Percentiles rank a stretch among this genome's conserved stretches.
Evolutionary conservation across 2,797 vertebrate genomes (phyloP).

Genomic region (Sphenopsis melanotis): DNA sequence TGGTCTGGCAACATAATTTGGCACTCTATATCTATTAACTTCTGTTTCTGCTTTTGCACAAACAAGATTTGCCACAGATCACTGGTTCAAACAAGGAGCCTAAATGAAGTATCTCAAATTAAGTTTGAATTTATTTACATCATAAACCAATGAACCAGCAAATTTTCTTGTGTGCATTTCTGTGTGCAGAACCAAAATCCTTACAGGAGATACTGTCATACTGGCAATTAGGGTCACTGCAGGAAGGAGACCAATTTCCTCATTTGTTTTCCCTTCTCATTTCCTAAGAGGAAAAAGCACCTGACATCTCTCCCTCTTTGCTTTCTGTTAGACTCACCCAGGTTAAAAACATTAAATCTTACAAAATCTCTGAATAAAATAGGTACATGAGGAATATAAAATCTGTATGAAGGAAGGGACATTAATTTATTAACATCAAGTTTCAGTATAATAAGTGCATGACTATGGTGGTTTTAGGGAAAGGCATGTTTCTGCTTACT

Average conservation of each 20-base stretch:
- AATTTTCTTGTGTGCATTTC: constrained; percentile 70
- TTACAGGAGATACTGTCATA: constrained; percentile 61
- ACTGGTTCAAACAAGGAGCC: constrained; percentile 68
- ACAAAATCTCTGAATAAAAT: background rate
- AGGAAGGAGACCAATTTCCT: background rate
- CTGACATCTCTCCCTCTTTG: background rate
- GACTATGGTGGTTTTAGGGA: accelerated
- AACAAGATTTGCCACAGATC: constrained; percentile 74
- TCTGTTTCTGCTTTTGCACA: constrained; percentile 68
- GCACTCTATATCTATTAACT: constrained; percentile 63
- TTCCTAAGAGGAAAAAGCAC: background rate
- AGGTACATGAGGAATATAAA: background rate
- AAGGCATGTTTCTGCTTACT: background rate
- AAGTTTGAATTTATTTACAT: constrained; percentile 71
- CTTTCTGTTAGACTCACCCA: background rate
- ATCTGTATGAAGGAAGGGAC: background rate
- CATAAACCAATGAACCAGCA: constrained; percentile 70
- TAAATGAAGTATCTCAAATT: constrained; percentile 77
- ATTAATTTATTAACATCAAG: background rate
- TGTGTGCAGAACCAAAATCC: constrained; percentile 49
- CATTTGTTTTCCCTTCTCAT: background rate
- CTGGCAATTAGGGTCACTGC: constrained; percentile 26
- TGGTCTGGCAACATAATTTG: constrained; percentile 59
- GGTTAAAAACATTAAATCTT: background rate
- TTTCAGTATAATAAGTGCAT: background rate